Base-by-base conservation (phyloP, 1,140 invertebrate genomes). In the Eriosoma lanigerum region DNA sequence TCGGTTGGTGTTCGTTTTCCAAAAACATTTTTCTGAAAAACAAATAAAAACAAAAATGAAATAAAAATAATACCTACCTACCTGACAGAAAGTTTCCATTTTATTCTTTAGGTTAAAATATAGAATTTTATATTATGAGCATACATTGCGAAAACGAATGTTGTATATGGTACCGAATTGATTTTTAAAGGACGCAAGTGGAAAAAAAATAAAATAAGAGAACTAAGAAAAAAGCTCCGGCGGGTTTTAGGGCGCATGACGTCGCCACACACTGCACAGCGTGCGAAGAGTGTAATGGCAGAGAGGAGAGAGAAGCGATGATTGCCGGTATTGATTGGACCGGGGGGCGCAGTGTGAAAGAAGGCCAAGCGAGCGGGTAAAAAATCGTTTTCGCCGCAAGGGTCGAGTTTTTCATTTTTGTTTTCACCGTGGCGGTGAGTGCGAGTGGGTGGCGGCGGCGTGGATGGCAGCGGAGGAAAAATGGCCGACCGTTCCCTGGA, bases 241-340 rank as follows among this genome's bases (percentile, higher is more conserved):
- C 21, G 56, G 24, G 24, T 62, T 58, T 78, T 60, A 60, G 54
- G 56, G 75, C 75, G 73, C 73, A 76, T 76, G 73, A 56, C 73
- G 73, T 76, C 15, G 73, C 58, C 50, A 26, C 19, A 15, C 64
- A n/a, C n/a, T n/a, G n/a, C n/a, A n/a, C n/a, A n/a, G 64, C 3
- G 64, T 3, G 48, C 38, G 9, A 10, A 5, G 24, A 29, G 54
- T 58, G 54, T 1, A 38, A 21, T 10, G 21, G n/a, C 8, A 10
- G 10, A 21, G 44, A 56, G 32, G 21, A 48, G 24, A 78, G 75
- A 78, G 56, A 60, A 62, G 56, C 56, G 75, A 78, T 78, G 75
- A 78, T 78, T 78, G 75, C 75, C 75, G 75, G 75, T 78, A 78
- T 78, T 62, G 75, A 78, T 78, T 78, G 75, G 56, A 78, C 75